A percentile compares a stretch with the other conserved stretches of the same genome.
Evolutionary conservation across 2,797 vertebrate genomes (phyloP).

Genomic region (Neosalanx taihuensis): DNA sequence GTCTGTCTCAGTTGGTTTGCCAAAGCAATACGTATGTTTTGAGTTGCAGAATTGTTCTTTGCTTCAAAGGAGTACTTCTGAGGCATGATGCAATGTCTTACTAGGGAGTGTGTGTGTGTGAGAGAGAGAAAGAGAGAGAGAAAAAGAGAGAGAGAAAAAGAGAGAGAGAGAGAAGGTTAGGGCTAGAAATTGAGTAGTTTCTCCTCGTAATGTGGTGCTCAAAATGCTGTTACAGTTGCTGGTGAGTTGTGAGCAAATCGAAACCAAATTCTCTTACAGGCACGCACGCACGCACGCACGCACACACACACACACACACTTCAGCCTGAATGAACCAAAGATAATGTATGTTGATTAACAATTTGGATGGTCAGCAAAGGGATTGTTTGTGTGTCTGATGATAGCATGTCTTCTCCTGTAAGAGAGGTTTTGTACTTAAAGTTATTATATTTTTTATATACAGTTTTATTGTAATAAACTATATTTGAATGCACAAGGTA

Average conservation of each 20-base stretch:
- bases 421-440: conserved; percentile 74
- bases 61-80: conserved; percentile 10
- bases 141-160: conserved; percentile 21
- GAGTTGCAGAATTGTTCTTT: conserved; percentile 20
- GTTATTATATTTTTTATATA: conserved; percentile 85
- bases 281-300: conserved; percentile 11
- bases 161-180: conserved; percentile 17
- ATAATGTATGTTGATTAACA: conserved; percentile 48
- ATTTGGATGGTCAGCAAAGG: conserved; percentile 65
- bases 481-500: conserved; percentile 60
- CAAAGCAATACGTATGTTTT: conserved; percentile 31
- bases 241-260: conserved; percentile 2
- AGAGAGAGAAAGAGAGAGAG: conserved; percentile 21
- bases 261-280: conserved; percentile 20
- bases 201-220: conserved; percentile 6
- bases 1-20: conserved; percentile 38
- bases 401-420: conserved; percentile 44
- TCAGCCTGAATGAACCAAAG: conserved; percentile 76
- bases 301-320: conserved; percentile 42
- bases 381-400: conserved; percentile 59
- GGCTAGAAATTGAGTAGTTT: neutral
- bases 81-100: conserved; percentile 5
- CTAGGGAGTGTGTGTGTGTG: conserved; percentile 22
- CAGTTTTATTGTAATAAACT: conserved; percentile 75
- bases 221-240: conserved; percentile 43